Percentiles rank a stretch among this genome's conserved stretches.
These are phyloP conservation scores for Paralinhomoeus sp. DNA, from an alignment of 2,888 invertebrate genomes.

Conservation along the genomic window DNA sequence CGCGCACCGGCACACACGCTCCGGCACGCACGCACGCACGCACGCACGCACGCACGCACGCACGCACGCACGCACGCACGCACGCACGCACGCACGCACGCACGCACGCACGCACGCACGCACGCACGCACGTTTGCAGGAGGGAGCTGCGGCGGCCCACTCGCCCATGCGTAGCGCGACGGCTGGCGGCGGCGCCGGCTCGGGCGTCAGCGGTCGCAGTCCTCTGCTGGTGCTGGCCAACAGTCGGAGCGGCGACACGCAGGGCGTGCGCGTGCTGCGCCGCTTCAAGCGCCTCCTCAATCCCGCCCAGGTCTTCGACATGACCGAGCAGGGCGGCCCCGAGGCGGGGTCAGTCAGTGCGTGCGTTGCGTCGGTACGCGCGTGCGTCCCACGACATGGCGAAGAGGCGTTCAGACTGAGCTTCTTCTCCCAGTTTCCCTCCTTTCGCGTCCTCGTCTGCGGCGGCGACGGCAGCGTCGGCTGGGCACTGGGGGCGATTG, in stretches of 20 bases:
- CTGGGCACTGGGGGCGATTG: conserved; percentile 89
- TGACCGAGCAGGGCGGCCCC: conserved; percentile 56
- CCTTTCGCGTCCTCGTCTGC: conserved; percentile 80
- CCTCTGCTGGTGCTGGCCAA: conserved; percentile 90
- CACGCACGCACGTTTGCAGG: too few species aligned
- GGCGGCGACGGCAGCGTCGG: conserved; percentile 93
- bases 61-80: too few species aligned
- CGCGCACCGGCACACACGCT: too few species aligned
- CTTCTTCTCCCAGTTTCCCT: conserved; percentile 77
- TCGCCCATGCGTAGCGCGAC: background rate
- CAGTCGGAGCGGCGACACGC: conserved; percentile 91
- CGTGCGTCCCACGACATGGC: background rate
- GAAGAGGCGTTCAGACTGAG: conserved; percentile 38
- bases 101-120: too few species aligned
- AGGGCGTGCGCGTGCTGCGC: conserved; percentile 78
- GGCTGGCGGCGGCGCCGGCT: background rate
- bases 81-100: too few species aligned
- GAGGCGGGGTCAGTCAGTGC: conserved; percentile 51
- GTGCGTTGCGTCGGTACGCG: too few species aligned
- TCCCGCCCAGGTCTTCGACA: conserved; percentile 90
- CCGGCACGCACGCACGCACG: too few species aligned
- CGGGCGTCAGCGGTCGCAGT: background rate
- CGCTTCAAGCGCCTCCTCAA: conserved; percentile 81
- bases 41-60: too few species aligned
- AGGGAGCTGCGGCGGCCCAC: too few species aligned